phyloP scores from a whole-genome alignment of 2,797 vertebrate genomes.

The Coregonus ussuriensis region DNA sequence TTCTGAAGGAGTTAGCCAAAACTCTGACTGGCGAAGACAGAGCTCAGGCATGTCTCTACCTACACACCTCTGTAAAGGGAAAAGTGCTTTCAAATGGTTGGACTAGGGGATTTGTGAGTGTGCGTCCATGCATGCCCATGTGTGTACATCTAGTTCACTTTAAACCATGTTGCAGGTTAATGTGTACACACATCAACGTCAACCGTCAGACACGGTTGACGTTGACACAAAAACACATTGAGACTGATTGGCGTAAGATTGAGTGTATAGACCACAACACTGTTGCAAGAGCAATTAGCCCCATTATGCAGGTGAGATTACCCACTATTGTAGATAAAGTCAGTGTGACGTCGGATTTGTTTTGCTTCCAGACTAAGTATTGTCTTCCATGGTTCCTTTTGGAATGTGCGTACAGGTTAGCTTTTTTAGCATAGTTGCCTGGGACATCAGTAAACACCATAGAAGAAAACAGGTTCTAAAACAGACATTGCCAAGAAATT shows the following conservation, averaged over 20 bases:
- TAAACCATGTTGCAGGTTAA: slow-evolving; percentile 17
- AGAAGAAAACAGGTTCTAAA: neutral
- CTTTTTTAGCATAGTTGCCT: neutral
- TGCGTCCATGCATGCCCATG: slow-evolving; percentile 10
- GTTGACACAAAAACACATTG: slow-evolving; percentile 53
- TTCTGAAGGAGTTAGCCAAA: neutral
- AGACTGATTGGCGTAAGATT: slow-evolving; percentile 7
- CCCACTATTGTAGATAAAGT: neutral
- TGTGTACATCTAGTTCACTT: slow-evolving; percentile 16
- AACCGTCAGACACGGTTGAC: slow-evolving; percentile 38
- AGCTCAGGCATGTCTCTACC: slow-evolving; percentile 26
- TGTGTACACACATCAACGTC: no score
- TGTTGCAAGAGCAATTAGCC: slow-evolving; percentile 13
- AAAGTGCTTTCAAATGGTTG: neutral
- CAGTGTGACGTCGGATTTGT: neutral
- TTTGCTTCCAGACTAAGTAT: neutral
- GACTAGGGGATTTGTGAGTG: neutral
- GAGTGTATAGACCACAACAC: slow-evolving; percentile 11
- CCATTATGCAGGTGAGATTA: neutral
- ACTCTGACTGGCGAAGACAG: slow-evolving; percentile 28
- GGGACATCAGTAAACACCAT: slow-evolving; percentile 1
- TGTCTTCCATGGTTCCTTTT: neutral
- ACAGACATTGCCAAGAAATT: neutral
- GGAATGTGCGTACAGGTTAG: neutral
- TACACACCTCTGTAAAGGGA: neutral